Conservation (phyloP, 2,797 vertebrate species). For the Parauchenoglanis punctatus region DNA sequence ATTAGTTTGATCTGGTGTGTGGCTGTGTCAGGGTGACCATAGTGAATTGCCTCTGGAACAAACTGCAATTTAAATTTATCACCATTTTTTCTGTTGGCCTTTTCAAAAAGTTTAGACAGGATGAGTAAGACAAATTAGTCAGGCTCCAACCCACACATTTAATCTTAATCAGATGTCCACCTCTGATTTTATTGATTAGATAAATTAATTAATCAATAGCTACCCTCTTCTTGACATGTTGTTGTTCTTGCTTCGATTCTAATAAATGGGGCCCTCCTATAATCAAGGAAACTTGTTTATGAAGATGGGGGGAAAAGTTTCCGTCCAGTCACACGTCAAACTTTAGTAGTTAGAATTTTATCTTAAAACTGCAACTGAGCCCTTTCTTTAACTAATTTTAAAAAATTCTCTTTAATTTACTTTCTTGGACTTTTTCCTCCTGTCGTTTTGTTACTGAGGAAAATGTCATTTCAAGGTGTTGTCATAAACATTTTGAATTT, state of each 20-base stretch:
- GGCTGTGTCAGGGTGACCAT: neutral
- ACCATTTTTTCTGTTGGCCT: neutral
- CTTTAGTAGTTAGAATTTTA: neutral
- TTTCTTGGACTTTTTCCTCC: neutral
- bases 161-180: conserved; percentile 54
- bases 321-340: neutral
- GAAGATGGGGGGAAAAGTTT: neutral
- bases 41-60: neutral
- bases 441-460: neutral
- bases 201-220: conserved; percentile 51
- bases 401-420: neutral
- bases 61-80: conserved; percentile 26
- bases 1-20: conserved; percentile 20
- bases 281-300: neutral
- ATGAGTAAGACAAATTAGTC: conserved; percentile 13
- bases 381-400: neutral
- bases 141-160: conserved; percentile 36
- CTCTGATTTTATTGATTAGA: conserved; percentile 38
- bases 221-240: conserved; percentile 2
- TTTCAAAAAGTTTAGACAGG: conserved; percentile 23
- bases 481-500: neutral
- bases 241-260: conserved; percentile 10
- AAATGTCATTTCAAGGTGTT: neutral
- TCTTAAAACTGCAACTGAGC: neutral
- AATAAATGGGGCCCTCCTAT: neutral